Evolutionary conservation across 2,113 vertebrate species (phyloP).

Genomic region (Cephalopholis sonnerati): DNA sequence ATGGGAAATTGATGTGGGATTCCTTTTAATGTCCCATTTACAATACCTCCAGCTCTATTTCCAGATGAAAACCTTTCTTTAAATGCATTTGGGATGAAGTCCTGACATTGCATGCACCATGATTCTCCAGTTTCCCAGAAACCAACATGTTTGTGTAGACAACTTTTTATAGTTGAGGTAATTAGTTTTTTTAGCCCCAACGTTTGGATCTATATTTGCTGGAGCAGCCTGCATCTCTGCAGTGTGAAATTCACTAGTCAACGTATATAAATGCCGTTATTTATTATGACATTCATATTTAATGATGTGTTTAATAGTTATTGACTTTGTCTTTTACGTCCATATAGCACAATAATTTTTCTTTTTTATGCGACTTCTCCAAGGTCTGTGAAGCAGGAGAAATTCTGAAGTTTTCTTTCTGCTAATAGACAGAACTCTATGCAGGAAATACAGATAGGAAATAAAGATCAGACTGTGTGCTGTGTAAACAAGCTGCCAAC

Average conservation of each 20-base stretch:
- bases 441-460: background rate
- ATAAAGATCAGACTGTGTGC: constrained; percentile 10
- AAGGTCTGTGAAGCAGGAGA: background rate
- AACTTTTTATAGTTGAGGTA: constrained; percentile 13
- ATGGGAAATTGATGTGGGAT: constrained; percentile 71
- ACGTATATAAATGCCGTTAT: constrained; percentile 27
- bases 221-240: background rate
- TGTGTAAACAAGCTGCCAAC: background rate
- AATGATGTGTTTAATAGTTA: constrained; percentile 30
- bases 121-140: constrained; percentile 19
- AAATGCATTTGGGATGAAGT: constrained; percentile 56
- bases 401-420: background rate
- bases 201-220: constrained; percentile 13
- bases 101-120: constrained; percentile 34
- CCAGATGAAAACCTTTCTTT: constrained; percentile 57
- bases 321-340: constrained; percentile 7
- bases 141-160: constrained; percentile 18
- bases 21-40: constrained; percentile 77
- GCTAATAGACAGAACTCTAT: background rate
- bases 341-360: background rate
- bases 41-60: constrained; percentile 61
- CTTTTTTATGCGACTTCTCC: constrained; percentile 8
- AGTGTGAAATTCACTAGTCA: background rate
- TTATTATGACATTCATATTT: constrained; percentile 37
- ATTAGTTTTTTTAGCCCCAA: background rate